These are phyloP conservation scores for Syndactyla subalaris DNA, from an alignment of 2,797 vertebrate species.

Conservation along the genomic window DNA sequence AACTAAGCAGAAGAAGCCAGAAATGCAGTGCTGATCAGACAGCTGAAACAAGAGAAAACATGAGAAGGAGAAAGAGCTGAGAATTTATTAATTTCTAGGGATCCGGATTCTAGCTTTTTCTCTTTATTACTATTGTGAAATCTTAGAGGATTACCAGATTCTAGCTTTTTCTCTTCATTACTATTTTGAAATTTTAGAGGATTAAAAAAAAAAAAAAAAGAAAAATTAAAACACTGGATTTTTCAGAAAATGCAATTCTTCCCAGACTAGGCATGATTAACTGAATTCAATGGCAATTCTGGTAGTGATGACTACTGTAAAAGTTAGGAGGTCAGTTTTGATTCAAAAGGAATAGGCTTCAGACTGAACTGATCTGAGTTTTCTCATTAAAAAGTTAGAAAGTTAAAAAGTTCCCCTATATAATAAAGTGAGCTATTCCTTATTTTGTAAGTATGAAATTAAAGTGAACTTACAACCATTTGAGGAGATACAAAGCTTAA, in stretches of 20 bases:
- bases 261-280: not conserved
- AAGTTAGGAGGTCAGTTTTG: not conserved
- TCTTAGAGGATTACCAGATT: not conserved
- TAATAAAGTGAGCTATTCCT: not conserved
- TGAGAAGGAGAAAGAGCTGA: not conserved
- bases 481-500: not conserved
- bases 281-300: not conserved
- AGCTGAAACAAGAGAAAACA: not conserved
- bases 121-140: not conserved
- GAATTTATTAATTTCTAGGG: not conserved
- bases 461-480: not conserved
- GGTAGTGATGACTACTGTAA: not conserved
- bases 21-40: not conserved
- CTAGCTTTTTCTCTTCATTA: too few relatives aligned
- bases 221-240: accelerated
- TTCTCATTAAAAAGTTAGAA: not conserved
- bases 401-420: not conserved
- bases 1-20: not conserved
- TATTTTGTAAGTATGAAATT: not conserved
- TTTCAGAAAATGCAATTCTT: not conserved
- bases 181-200: not conserved
- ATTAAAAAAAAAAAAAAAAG: not conserved
- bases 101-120: not conserved
- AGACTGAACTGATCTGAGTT: not conserved
- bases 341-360: not conserved